phyloP scores from a whole-genome alignment of 2,797 vertebrate species.

The Acanthis flammea region DNA sequence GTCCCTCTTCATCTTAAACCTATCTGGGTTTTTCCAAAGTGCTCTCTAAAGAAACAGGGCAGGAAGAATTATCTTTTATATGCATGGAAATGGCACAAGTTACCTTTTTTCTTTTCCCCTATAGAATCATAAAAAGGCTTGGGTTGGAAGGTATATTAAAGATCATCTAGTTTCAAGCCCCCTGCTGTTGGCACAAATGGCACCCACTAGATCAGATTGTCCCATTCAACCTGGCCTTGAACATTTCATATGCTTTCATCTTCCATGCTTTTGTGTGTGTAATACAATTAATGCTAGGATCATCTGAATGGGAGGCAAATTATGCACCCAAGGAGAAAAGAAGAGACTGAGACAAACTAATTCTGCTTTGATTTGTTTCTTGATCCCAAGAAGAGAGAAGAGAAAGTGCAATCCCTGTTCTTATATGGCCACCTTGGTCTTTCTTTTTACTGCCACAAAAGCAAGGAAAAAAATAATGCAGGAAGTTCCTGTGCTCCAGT shows the following conservation, averaged over 20 bases:
- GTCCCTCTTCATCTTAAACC: not conserved
- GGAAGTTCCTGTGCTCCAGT: not conserved
- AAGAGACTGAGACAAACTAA: not conserved
- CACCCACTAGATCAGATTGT: not conserved
- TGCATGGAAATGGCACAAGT: not conserved
- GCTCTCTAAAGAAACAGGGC: not conserved
- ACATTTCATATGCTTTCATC: not conserved
- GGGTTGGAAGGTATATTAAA: not conserved
- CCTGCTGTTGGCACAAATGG: rapidly evolving
- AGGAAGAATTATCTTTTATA: not conserved
- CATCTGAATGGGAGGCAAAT: not conserved
- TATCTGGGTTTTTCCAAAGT: not conserved
- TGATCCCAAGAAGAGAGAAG: not conserved
- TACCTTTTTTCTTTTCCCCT: rapidly evolving
- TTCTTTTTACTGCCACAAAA: not conserved
- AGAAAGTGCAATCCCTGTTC: not conserved
- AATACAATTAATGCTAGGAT: not conserved
- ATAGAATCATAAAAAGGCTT: not conserved
- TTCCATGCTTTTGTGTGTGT: not conserved
- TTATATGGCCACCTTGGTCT: not conserved
- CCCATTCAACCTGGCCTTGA: not conserved
- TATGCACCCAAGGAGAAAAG: not conserved
- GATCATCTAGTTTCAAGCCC: not conserved
- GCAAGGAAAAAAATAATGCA: not conserved
- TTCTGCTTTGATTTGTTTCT: not conserved